These are phyloP conservation scores for Chitala chitala DNA, from an alignment of 2,113 vertebrate genomes.

Conservation along the genomic window DNA sequence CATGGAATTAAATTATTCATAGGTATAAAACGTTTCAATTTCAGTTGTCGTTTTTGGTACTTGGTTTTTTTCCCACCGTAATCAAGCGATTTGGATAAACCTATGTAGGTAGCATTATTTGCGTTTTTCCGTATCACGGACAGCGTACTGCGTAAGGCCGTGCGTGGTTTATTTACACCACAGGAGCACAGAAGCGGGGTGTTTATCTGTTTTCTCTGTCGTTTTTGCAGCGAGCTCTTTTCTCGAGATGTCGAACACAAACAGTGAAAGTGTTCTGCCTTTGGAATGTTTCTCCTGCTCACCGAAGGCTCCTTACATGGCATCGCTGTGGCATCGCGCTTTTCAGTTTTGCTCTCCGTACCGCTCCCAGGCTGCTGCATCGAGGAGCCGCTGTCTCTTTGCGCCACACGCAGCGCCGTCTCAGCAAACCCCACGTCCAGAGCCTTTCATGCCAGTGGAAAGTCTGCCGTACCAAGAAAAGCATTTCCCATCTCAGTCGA, in stretches of 20 bases:
- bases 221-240: background rate
- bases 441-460: background rate
- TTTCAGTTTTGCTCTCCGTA: no score
- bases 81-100: background rate
- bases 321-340: no score
- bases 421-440: background rate
- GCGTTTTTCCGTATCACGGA: background rate
- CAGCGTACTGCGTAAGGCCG: background rate
- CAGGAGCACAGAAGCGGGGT: background rate
- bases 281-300: no score
- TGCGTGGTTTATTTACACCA: background rate
- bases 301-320: no score
- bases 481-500: no score
- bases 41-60: background rate
- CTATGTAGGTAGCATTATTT: background rate
- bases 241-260: background rate
- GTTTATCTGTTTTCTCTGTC: background rate
- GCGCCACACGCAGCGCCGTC: no score
- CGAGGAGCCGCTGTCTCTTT: no score
- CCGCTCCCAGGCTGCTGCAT: no score
- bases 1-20: slow-evolving; percentile 18
- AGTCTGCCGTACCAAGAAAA: background rate
- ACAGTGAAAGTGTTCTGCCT: background rate
- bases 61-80: background rate
- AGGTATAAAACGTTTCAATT: background rate